These are phyloP conservation scores for Zaprionus ghesquierei DNA, from an alignment of 1,140 invertebrate genomes.

Conservation along the genomic window DNA sequence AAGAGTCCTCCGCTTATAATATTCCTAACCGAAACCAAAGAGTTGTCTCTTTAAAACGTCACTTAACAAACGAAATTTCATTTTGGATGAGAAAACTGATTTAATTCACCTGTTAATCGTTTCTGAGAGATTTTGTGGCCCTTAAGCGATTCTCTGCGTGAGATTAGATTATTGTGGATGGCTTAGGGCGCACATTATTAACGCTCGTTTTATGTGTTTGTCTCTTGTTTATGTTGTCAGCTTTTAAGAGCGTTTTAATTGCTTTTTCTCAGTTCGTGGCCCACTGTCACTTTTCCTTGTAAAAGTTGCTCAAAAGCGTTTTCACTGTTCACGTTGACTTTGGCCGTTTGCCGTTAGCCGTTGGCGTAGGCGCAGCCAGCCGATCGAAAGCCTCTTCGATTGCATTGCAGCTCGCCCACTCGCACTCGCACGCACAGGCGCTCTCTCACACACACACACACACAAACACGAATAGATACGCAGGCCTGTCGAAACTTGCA, in stretches of 20 bases:
- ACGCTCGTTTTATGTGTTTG: neutral
- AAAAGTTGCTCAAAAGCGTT: constrained; percentile 67
- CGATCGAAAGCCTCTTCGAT: constrained; percentile 9
- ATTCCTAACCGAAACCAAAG: too few species aligned
- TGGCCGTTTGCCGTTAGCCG: neutral
- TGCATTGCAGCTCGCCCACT: constrained; percentile 21
- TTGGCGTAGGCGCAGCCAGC: constrained; percentile 22
- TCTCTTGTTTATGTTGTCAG: neutral
- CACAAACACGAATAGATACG: neutral
- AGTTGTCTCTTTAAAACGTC: too few species aligned
- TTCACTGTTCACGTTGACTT: constrained; percentile 45
- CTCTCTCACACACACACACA: neutral
- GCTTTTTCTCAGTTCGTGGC: constrained; percentile 25
- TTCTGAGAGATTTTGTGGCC: neutral
- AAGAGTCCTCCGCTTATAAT: too few species aligned
- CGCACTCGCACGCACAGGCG: constrained; percentile 5
- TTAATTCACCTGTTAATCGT: neutral
- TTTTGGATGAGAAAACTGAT: neutral
- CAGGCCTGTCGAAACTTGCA: constrained; percentile 13
- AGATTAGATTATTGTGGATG: neutral
- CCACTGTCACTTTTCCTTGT: constrained; percentile 73
- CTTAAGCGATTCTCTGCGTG: neutral
- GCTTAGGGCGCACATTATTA: neutral
- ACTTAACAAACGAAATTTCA: neutral
- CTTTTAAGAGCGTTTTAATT: constrained; percentile 53